These are phyloP conservation scores for Napeogenes inachia DNA, from an alignment of 2,888 invertebrate genomes.

Conservation along the genomic window DNA sequence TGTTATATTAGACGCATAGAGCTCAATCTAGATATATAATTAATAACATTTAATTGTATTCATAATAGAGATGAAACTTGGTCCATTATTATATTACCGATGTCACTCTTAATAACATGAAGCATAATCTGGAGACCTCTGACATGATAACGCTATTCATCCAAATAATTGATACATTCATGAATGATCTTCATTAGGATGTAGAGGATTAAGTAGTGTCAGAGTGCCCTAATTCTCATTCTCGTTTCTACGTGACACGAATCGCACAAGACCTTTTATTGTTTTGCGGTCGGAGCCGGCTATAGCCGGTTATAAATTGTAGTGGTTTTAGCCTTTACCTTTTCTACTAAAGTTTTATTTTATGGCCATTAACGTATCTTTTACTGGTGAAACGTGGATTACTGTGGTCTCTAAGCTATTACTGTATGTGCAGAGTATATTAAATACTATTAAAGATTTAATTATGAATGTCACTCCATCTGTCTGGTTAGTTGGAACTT, in stretches of 20 bases:
- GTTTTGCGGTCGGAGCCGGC: conserved; percentile 41
- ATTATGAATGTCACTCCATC: not conserved
- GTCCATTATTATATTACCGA: no score
- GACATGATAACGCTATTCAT: not conserved
- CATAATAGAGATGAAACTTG: no score
- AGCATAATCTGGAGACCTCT: conserved; percentile 16
- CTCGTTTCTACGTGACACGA: conserved; percentile 52
- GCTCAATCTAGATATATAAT: no score
- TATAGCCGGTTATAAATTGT: conserved; percentile 32
- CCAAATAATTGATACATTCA: conserved; percentile 21
- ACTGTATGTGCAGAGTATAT: conserved; percentile 4
- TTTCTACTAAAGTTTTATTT: conserved; percentile 5
- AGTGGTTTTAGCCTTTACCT: conserved; percentile 21
- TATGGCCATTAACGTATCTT: conserved; percentile 5
- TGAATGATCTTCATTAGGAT: conserved; percentile 26
- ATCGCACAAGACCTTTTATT: conserved; percentile 51
- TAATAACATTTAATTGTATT: no score
- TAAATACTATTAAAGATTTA: not conserved
- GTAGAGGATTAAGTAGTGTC: conserved; percentile 29
- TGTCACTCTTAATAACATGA: no score
- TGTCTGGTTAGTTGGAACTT: conserved; percentile 29
- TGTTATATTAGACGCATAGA: no score
- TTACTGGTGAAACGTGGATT: conserved; percentile 10
- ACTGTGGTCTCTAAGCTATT: conserved; percentile 8
- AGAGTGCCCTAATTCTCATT: conserved; percentile 51